Conservation (phyloP, 2,888 invertebrate genomes). For the Tetranychus truncatus region DNA sequence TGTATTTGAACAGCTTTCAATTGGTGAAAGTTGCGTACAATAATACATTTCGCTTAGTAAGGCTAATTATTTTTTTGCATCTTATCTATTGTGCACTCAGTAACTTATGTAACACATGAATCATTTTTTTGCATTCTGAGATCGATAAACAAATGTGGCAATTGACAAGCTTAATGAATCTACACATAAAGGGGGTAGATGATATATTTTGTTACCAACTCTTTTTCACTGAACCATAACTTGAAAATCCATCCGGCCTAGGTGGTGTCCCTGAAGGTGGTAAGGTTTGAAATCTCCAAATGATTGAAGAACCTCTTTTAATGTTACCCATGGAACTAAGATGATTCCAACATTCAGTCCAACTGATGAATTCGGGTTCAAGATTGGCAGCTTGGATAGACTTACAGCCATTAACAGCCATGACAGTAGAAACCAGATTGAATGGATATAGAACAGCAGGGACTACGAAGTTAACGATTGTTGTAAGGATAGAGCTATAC, state of each 20-base stretch:
- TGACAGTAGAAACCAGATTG: conserved; percentile 71
- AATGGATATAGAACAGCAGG: conserved; percentile 77
- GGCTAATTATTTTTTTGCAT: not conserved
- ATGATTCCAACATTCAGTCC: conserved; percentile 68
- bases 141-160: too few species aligned
- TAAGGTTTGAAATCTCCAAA: conserved; percentile 41
- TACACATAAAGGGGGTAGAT: too few species aligned
- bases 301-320: conserved; percentile 64
- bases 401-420: conserved; percentile 61
- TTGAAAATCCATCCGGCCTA: not conserved
- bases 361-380: conserved; percentile 32
- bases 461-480: conserved; percentile 46
- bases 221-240: not conserved
- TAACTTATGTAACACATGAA: too few species aligned
- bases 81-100: too few species aligned
- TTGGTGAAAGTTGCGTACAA: not conserved
- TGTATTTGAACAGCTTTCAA: too few species aligned
- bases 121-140: too few species aligned
- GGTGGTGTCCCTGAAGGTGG: not conserved
- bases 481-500: conserved; percentile 13
- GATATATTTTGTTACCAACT: too few species aligned
- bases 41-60: not conserved
- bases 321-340: conserved; percentile 53
- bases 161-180: too few species aligned
- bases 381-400: conserved; percentile 55